Percentiles rank a stretch among this genome's conserved stretches.
These are phyloP conservation scores for Aldabrachelys gigantea DNA, from an alignment of 2,113 vertebrate species.

Conservation along the genomic window DNA sequence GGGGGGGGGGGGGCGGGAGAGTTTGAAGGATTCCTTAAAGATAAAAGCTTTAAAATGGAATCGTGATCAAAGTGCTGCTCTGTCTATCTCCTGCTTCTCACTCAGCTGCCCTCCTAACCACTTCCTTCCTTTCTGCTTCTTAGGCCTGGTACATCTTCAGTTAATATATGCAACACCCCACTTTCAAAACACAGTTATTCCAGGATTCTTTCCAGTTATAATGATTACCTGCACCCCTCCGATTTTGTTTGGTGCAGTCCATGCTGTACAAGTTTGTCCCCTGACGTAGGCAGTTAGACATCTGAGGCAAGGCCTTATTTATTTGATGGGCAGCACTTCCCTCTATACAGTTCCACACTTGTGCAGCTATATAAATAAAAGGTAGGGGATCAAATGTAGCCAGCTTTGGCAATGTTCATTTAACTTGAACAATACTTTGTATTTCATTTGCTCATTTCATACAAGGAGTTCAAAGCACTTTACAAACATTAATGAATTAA, in stretches of 20 bases:
- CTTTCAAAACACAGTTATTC: constrained; percentile 22
- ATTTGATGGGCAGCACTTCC: background rate
- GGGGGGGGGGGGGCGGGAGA: no score
- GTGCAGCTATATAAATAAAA: background rate
- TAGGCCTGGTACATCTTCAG: background rate
- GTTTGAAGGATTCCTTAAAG: background rate
- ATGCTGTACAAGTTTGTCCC: background rate
- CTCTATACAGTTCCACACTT: background rate
- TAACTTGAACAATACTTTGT: background rate
- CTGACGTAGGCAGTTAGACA: background rate
- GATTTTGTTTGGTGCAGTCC: background rate
- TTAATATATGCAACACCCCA: background rate
- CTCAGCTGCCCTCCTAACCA: background rate
- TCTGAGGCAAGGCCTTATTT: background rate
- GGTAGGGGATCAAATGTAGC: background rate
- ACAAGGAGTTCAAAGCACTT: background rate
- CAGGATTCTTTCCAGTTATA: background rate
- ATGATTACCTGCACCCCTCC: background rate
- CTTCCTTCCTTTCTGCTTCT: background rate
- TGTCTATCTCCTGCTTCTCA: background rate
- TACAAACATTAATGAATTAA: constrained; percentile 45
- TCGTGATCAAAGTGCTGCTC: background rate
- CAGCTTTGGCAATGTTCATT: constrained; percentile 20
- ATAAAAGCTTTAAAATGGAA: background rate
- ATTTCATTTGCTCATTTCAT: background rate